Percentiles rank a stretch among this genome's conserved stretches.
Evolutionary conservation across 1,140 invertebrate species (phyloP).

Genomic region (Lanistes nyassanus): DNA sequence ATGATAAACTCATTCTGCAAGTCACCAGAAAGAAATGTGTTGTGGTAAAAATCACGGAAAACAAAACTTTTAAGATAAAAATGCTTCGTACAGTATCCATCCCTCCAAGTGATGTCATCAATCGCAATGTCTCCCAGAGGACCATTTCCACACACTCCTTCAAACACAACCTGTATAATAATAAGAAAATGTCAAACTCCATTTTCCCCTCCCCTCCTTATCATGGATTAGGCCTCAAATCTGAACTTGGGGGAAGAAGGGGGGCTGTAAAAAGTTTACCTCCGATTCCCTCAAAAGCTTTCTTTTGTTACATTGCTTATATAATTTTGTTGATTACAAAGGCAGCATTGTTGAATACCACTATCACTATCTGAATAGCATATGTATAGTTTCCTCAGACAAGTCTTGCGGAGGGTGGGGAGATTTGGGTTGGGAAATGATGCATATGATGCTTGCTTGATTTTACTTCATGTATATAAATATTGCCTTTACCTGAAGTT

Average conservation of each 20-base stretch:
- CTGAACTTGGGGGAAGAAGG: too few relatives aligned
- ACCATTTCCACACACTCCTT: constrained; percentile 36
- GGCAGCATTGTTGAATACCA: neutral
- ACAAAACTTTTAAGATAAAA: neutral
- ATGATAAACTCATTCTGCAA: neutral
- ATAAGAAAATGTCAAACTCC: neutral
- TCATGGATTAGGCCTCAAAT: too few relatives aligned
- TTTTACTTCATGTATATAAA: too few relatives aligned
- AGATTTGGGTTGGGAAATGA: too few relatives aligned
- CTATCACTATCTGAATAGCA: too few relatives aligned
- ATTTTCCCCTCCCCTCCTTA: neutral
- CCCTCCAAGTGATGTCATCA: constrained; percentile 40
- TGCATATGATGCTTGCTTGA: too few relatives aligned
- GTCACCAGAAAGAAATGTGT: neutral
- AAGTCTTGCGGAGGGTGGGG: too few relatives aligned
- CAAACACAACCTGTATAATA: constrained; percentile 36
- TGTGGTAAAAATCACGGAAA: neutral
- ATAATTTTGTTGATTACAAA: neutral
- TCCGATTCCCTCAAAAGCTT: too few relatives aligned
- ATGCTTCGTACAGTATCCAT: constrained; percentile 20
- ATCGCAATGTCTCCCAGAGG: constrained; percentile 44
- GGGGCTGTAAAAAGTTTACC: neutral
- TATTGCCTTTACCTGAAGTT: constrained; percentile 11
- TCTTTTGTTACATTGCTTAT: neutral
- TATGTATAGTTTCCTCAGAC: too few relatives aligned